Conservation (phyloP, 2,797 vertebrate genomes). For the Uromys caudimaculatus region DNA sequence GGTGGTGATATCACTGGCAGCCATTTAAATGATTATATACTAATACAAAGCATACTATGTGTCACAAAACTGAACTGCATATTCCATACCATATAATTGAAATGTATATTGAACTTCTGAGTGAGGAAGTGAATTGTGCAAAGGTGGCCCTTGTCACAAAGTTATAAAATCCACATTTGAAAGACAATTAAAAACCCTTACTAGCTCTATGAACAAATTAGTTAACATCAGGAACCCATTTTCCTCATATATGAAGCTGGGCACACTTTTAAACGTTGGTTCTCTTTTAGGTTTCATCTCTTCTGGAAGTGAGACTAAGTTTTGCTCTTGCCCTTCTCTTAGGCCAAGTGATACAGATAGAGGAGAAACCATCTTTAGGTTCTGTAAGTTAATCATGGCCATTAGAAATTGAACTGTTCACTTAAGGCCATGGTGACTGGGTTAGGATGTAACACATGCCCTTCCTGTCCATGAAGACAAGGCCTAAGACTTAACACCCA, state of each 20-base stretch:
- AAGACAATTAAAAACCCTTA: neutral
- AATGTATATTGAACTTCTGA: neutral
- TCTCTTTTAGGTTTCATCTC: neutral
- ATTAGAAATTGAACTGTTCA: neutral
- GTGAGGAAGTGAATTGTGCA: neutral
- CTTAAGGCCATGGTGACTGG: neutral
- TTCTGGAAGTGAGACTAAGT: neutral
- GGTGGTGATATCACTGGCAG: fast-evolving
- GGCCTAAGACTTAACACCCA: neutral
- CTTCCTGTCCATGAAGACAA: neutral
- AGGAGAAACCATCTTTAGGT: neutral
- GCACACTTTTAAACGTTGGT: neutral
- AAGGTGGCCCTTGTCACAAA: neutral
- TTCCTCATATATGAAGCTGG: constrained; percentile 1
- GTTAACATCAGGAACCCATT: neutral
- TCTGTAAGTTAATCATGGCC: neutral
- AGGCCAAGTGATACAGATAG: neutral
- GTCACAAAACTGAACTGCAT: neutral
- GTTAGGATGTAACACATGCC: neutral
- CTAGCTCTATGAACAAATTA: neutral
- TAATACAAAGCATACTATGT: neutral
- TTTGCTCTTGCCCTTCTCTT: neutral
- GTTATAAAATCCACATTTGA: neutral
- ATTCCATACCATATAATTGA: neutral
- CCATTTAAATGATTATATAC: neutral